Evolutionary conservation across 2,797 vertebrate genomes (phyloP).

Genomic region (Podarcis lilfordi): DNA sequence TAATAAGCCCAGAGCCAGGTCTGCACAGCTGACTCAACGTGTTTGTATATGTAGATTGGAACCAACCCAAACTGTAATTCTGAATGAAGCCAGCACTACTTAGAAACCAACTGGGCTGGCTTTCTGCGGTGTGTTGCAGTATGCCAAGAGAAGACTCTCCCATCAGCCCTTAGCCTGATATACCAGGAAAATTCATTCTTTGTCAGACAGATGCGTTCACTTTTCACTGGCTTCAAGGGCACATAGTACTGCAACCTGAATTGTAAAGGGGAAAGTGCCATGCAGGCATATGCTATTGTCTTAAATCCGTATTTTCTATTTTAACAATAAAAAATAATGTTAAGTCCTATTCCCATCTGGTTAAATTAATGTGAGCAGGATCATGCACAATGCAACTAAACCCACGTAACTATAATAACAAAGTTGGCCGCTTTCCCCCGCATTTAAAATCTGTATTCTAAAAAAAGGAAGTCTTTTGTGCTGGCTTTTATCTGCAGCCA

Average conservation of each 20-base stretch:
- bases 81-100: neutral
- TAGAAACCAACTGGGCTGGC: neutral
- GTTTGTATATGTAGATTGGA: no score
- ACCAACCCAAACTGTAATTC: neutral
- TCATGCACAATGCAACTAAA: neutral
- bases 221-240: neutral
- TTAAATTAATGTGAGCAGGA: neutral
- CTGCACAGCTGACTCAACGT: no score
- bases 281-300: neutral
- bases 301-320: neutral
- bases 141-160: neutral
- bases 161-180: neutral
- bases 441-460: conserved; percentile 34
- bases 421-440: neutral
- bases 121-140: neutral
- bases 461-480: conserved; percentile 41
- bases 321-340: neutral
- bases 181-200: neutral
- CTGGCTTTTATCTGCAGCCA: conserved; percentile 47
- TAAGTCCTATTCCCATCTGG: neutral
- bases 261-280: neutral
- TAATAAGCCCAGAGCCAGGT: neutral
- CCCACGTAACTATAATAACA: conserved; percentile 27
- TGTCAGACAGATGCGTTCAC: neutral
- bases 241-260: neutral